phyloP scores from a whole-genome alignment of 2,888 invertebrate species.

The Epinotia ramella region DNA sequence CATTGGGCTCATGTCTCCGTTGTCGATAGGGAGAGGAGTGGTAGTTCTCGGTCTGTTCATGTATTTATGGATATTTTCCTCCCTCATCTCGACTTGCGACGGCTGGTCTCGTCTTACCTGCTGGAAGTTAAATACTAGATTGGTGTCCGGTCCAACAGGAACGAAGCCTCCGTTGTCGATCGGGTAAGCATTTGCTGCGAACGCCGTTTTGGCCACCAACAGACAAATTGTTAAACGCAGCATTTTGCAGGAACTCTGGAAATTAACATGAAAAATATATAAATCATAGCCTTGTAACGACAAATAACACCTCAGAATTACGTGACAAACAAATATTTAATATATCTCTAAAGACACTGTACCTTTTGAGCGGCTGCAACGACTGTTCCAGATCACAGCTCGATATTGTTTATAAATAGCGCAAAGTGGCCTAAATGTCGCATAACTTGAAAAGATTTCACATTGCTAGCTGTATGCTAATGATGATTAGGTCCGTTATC shows the following conservation, averaged over 20 bases:
- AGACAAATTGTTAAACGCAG: constrained; percentile 49
- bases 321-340: not conserved
- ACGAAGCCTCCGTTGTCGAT: constrained; percentile 42
- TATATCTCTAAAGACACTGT: constrained; percentile 32
- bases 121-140: constrained; percentile 59
- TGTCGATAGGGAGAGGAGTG: constrained; percentile 50
- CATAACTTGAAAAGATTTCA: constrained; percentile 32
- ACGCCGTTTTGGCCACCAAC: constrained; percentile 52
- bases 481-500: constrained; percentile 31
- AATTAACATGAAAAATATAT: constrained; percentile 42
- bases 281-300: not conserved
- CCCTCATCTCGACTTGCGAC: constrained; percentile 59
- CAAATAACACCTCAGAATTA: not conserved
- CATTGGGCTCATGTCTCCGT: constrained; percentile 30
- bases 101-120: constrained; percentile 59
- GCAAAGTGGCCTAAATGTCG: constrained; percentile 2
- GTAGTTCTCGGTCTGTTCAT: constrained; percentile 53
- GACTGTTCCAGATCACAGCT: constrained; percentile 24
- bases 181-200: constrained; percentile 48
- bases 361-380: constrained; percentile 39
- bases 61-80: constrained; percentile 61
- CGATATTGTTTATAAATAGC: constrained; percentile 35
- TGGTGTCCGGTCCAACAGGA: constrained; percentile 52
- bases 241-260: constrained; percentile 55
- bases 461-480: constrained; percentile 17